Conservation (phyloP, 2,888 invertebrate genomes). For the Seira sanloemensis region DNA sequence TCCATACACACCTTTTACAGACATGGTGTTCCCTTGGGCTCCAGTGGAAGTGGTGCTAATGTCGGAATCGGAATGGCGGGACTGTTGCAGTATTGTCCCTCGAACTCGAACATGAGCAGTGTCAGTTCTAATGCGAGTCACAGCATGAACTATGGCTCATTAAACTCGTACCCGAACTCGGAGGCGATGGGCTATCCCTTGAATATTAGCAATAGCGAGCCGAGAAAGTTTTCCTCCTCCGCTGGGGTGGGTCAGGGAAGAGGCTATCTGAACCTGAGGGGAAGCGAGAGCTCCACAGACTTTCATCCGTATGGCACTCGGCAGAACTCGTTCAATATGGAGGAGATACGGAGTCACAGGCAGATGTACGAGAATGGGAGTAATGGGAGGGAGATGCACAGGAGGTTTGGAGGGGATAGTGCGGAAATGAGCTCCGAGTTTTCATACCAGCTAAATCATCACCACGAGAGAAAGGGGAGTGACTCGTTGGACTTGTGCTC, state of each 20-base stretch:
- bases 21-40: too few relatives aligned
- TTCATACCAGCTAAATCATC: not conserved
- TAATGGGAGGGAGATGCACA: not conserved
- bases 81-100: conserved; percentile 26
- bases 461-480: conserved; percentile 7
- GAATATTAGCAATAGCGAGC: conserved; percentile 48
- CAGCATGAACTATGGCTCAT: conserved; percentile 22
- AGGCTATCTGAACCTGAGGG: not conserved
- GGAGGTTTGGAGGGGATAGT: not conserved
- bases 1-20: conserved; percentile 43
- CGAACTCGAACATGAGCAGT: conserved; percentile 46
- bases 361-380: not conserved
- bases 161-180: not conserved
- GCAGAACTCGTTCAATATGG: conserved; percentile 22
- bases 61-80: too few relatives aligned
- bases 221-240: not conserved
- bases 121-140: conserved; percentile 34
- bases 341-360: conserved; percentile 28
- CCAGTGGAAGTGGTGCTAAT: too few relatives aligned
- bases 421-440: not conserved
- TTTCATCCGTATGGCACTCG: conserved; percentile 13
- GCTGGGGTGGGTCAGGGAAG: not conserved
- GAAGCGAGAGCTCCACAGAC: conserved; percentile 25
- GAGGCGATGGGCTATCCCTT: conserved; percentile 1
- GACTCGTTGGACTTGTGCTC: conserved; percentile 57